These are phyloP conservation scores for Conus betulinus DNA, from an alignment of 1,140 invertebrate genomes.

Conservation along the genomic window DNA sequence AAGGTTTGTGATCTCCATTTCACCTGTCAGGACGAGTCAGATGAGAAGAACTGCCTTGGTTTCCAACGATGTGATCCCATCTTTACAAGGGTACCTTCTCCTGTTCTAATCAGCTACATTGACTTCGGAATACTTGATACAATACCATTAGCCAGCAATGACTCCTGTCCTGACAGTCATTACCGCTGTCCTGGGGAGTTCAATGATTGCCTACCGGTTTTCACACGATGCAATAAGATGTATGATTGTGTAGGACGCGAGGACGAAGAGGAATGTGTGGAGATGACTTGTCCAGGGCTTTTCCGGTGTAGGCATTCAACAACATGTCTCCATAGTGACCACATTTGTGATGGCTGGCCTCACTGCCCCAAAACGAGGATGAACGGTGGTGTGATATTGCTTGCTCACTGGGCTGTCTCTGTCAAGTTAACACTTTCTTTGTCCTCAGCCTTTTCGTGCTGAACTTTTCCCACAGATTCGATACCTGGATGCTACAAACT, in stretches of 20 bases:
- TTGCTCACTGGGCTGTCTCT: slow-evolving; percentile 48
- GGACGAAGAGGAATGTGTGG: neutral
- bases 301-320: slow-evolving; percentile 18
- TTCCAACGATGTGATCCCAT: too few species aligned
- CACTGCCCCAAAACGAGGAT: slow-evolving; percentile 22
- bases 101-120: too few species aligned
- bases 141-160: neutral
- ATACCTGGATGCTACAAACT: neutral
- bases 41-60: neutral
- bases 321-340: neutral
- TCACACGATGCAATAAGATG: neutral
- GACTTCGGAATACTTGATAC: too few species aligned
- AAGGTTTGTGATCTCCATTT: neutral
- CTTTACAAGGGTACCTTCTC: too few species aligned
- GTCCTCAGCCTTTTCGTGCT: neutral
- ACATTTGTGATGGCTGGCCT: too few species aligned
- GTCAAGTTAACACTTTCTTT: neutral
- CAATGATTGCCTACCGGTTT: too few species aligned
- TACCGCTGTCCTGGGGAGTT: too few species aligned
- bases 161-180: too few species aligned
- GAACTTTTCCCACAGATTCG: too few species aligned
- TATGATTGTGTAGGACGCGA: neutral
- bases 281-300: slow-evolving; percentile 31
- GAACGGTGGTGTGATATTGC: slow-evolving; percentile 28
- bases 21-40: neutral